phyloP scores from a whole-genome alignment of 2,888 invertebrate species.

The Campoplex nolae region DNA sequence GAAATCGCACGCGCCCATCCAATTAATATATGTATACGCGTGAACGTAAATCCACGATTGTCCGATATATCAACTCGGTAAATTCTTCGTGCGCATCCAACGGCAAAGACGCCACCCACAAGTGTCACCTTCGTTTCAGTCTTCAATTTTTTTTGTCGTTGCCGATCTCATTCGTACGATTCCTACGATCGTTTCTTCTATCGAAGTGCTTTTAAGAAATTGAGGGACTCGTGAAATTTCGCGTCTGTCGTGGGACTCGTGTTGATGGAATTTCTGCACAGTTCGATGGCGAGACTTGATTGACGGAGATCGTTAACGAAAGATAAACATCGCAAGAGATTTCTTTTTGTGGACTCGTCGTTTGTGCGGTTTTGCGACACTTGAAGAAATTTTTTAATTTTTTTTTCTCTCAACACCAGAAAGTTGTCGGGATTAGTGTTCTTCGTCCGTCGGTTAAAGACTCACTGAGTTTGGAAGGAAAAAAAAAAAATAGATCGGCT shows the following conservation, averaged over 20 bases:
- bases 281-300: neutral
- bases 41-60: neutral
- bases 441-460: constrained; percentile 27
- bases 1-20: constrained; percentile 68
- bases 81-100: constrained; percentile 61
- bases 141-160: neutral
- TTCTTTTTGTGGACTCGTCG: constrained; percentile 32
- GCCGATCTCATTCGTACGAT: neutral
- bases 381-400: neutral
- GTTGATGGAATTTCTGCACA: neutral
- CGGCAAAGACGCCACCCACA: constrained; percentile 60
- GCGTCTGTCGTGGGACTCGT: neutral
- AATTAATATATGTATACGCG: constrained; percentile 25
- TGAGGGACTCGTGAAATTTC: neutral
- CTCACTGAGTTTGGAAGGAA: neutral
- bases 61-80: constrained; percentile 55
- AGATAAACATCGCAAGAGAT: neutral
- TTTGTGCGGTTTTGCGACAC: constrained; percentile 1
- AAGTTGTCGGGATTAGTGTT: neutral
- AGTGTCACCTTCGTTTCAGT: constrained; percentile 40
- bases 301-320: neutral
- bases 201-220: neutral
- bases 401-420: neutral
- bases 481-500: neutral
- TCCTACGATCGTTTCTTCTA: neutral